Evolutionary conservation across 2,113 vertebrate genomes (phyloP).

Genomic region (Lagopus muta): DNA sequence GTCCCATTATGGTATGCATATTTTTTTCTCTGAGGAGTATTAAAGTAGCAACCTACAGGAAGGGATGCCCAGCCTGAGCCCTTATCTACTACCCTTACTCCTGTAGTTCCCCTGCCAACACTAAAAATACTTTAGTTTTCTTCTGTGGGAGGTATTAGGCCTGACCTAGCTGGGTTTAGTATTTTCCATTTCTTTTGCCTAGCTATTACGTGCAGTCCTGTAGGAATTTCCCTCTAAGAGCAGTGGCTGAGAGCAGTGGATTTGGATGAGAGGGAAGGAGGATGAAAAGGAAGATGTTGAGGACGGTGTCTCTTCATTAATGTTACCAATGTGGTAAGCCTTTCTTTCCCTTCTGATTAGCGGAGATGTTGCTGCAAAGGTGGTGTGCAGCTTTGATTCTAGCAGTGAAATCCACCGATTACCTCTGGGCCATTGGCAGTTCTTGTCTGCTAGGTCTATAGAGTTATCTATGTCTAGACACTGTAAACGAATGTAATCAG

Average conservation of each 20-base stretch:
- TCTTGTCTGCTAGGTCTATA: background rate
- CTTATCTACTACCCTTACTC: background rate
- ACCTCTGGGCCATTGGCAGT: background rate
- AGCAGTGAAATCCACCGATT: constrained; percentile 9
- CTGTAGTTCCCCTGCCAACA: background rate
- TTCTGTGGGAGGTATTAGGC: background rate
- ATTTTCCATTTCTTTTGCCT: background rate
- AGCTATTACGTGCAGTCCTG: background rate
- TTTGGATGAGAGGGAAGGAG: background rate
- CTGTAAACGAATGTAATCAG: background rate
- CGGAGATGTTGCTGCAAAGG: background rate
- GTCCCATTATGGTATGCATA: fast-evolving
- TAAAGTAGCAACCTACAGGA: background rate
- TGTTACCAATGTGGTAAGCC: background rate
- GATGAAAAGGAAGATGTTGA: background rate
- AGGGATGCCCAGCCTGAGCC: background rate
- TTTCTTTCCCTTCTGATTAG: background rate
- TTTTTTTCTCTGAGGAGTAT: background rate
- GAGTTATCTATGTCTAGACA: background rate
- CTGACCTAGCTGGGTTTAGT: background rate
- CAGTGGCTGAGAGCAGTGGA: background rate
- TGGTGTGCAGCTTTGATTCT: background rate
- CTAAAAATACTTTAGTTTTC: background rate
- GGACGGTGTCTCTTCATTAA: background rate
- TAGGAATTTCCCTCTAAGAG: background rate